These are phyloP conservation scores for Ruditapes philippinarum DNA, from an alignment of 1,140 invertebrate species.

Conservation along the genomic window DNA sequence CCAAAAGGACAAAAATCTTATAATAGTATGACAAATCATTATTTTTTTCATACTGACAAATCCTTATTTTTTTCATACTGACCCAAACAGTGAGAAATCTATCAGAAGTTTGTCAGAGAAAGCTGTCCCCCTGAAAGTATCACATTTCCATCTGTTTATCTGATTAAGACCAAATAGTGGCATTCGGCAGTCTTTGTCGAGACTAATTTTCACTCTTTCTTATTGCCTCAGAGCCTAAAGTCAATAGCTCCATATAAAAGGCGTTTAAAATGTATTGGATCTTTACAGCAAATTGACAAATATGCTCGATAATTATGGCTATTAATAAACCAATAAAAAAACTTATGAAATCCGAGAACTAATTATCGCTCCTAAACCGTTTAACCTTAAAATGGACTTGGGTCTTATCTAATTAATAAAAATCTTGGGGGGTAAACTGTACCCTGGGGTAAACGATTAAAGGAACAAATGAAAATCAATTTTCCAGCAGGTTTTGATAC, in stretches of 20 bases:
- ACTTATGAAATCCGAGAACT: constrained; percentile 9
- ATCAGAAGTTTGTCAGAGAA: not conserved
- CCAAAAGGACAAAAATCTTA: too few species aligned
- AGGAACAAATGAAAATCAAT: constrained; percentile 28
- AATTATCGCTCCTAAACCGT: constrained; percentile 1
- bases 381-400: constrained; percentile 17
- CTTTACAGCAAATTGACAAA: constrained; percentile 4
- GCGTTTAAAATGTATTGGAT: not conserved
- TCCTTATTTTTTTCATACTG: too few species aligned
- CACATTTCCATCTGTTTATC: not conserved
- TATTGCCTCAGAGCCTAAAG: not conserved
- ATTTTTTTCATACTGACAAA: too few species aligned
- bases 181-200: not conserved
- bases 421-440: constrained; percentile 13
- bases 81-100: too few species aligned
- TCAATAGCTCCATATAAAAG: not conserved
- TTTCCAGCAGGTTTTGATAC: not conserved
- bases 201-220: not conserved
- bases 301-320: not conserved
- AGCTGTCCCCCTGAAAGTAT: not conserved
- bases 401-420: constrained; percentile 44
- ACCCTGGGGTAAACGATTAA: not conserved
- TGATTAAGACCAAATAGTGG: not conserved
- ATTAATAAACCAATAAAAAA: not conserved
- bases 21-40: too few species aligned